Conservation (phyloP, 2,797 vertebrate genomes). For the Myotis vivesi region DNA sequence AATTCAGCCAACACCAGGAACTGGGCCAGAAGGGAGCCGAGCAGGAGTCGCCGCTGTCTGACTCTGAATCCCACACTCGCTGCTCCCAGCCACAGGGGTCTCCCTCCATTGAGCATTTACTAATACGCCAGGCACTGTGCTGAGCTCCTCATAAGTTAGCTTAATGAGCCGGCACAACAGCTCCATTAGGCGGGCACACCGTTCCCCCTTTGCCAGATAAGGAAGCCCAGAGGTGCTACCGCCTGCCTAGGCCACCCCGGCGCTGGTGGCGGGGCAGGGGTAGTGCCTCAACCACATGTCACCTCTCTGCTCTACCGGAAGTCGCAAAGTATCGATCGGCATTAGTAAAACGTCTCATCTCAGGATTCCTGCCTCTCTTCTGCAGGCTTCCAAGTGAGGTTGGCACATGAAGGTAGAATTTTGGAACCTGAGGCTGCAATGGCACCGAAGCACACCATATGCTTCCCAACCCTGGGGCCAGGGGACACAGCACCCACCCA, state of each 20-base stretch:
- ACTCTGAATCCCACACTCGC: not conserved
- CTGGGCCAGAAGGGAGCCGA: not conserved
- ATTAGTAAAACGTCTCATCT: too few species aligned
- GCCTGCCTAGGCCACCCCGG: not conserved
- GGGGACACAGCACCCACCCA: not conserved
- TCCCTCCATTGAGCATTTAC: fast-evolving
- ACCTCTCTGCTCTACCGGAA: too few species aligned
- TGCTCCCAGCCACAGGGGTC: fast-evolving
- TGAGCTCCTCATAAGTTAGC: not conserved
- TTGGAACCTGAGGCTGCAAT: not conserved
- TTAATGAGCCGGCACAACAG: fast-evolving
- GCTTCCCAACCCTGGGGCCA: not conserved
- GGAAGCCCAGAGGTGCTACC: not conserved
- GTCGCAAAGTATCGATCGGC: fast-evolving
- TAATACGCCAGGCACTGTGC: fast-evolving
- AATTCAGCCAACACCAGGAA: not conserved
- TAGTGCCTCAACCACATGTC: fast-evolving
- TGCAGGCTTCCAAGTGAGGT: not conserved
- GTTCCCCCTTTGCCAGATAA: not conserved
- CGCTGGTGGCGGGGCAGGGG: not conserved
- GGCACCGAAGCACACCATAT: not conserved
- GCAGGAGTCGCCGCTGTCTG: fast-evolving
- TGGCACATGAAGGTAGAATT: not conserved
- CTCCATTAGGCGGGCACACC: not conserved
- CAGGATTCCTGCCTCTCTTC: not conserved